Evolutionary conservation across 2,888 invertebrate species (phyloP), one percentile per base, ranked within the genome.

Genomic region (Sturmia bella): DNA sequence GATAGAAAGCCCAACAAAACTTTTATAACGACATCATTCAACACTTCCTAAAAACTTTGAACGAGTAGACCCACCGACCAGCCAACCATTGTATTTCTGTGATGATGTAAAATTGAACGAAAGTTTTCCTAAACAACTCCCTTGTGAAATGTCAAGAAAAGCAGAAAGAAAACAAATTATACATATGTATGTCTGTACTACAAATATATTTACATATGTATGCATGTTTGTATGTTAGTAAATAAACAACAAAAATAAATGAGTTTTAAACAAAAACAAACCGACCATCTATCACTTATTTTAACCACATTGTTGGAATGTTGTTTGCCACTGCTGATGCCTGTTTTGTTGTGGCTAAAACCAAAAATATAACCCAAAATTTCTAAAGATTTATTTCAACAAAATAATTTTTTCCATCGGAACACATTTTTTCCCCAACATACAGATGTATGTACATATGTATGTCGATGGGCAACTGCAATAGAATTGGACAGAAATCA

Each of bases 61-160:
- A 39, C 24, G 7, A 41, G 2, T 56, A n/a, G 19, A 27, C 27
- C 6, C 3, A 27, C 3, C 27, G 27, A 27, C 27, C 27, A 6
- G 3, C 27, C 27, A 27, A 27, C 24, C 43, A 24, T 9, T 19
- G 59, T 12, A 59, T 59, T 19, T 17, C 17, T 39, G 37, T 21
- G 24, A 27, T 50, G 59, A 70, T 48, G 45, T 70, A 39, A 72
- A 59, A 41, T n/a, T 13, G 45, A 70, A 66, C 12, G 43, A 68
- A 73, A 72, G 48, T 50, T 32, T 48, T 41, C 15, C 63, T 61
- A 68, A 69, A 69, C 48, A 50, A 41, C 24, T 74, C 73, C 63
- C 79, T 61, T 27, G 63, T 61, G 68, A 74, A 63, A 27, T 27
- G 27, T 27, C 27, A 19, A 15, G 41, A 57, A 54, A 21, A 37